Base-by-base conservation (phyloP, 2,113 vertebrate species). In the Hippocampus comes region DNA sequence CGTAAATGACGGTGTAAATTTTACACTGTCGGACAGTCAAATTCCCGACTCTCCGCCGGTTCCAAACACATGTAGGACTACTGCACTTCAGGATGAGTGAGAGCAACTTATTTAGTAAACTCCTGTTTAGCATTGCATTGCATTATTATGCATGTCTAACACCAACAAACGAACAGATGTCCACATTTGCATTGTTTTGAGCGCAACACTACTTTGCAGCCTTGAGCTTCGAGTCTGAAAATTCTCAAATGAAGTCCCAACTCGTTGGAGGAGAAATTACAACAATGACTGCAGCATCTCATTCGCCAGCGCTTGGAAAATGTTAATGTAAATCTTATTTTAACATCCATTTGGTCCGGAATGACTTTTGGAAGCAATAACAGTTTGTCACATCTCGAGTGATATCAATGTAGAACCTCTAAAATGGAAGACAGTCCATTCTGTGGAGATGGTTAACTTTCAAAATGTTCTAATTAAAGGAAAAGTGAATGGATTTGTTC, bases 41-140 rank as follows among this genome's bases (percentile, higher is more conserved):
- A 90, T 88, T 87, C 84, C 81, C 64, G 63, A 67, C 79, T 84
- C 79, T 90, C 89, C 85, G 87, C 43, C 56, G 56, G 71, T 76
- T 90, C 83, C 88, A 91, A 89, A 89, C 90, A 91, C 84, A 91
- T 90, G 85, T 86, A 88, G 48, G 48, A 6, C 48, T 49, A 15
- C 0, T 0, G 4, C 30, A 34, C 79, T 80, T 46, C 67, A 66
- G 74, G 72, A 89, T 88, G 84, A 87, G 83, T 68, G 38, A 72
- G 79, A 41, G 73, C 72, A 76, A 68, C 64, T 49, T 73, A 78
- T 76, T 80, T 3, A 78, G 66, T 73, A 73, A 73, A 73, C 66
- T 70, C 66, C 10, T 79, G 81, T 80, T 80, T 6, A 43, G 67
- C n/a, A 12, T 23, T 75, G 59, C 64, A 48, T 34, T 61, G 17